phyloP scores from a whole-genome alignment of 2,888 invertebrate genomes.

The Eurytoma californica region DNA sequence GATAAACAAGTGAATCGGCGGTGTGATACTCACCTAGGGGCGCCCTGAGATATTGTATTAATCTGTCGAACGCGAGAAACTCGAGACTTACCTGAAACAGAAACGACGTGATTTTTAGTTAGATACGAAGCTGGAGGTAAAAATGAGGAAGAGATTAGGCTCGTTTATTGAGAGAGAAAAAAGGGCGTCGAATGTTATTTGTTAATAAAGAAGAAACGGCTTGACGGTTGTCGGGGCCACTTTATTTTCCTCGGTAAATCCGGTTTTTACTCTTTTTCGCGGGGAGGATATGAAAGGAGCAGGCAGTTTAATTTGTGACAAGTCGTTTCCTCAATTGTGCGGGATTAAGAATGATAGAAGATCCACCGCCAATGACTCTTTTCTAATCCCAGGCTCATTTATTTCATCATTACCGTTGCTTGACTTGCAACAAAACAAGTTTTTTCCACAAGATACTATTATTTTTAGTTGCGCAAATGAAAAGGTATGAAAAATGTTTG shows the following conservation, averaged over 20 bases:
- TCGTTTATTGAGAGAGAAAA: no score
- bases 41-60: no score
- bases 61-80: background rate
- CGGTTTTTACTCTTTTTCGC: conserved; percentile 2
- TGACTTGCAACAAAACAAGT: conserved; percentile 39
- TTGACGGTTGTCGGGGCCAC: background rate
- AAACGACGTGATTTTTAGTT: conserved; percentile 5
- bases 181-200: no score
- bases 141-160: no score
- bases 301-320: conserved; percentile 54
- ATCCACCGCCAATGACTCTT: conserved; percentile 59
- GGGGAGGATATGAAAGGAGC: background rate
- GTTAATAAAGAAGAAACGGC: background rate
- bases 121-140: background rate
- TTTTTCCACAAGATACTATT: background rate
- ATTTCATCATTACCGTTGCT: conserved; percentile 58
- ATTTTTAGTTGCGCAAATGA: no score
- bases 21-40: no score
- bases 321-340: conserved; percentile 56
- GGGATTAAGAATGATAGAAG: conserved; percentile 58
- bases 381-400: conserved; percentile 59
- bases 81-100: conserved; percentile 51
- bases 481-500: no score
- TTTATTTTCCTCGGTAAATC: conserved; percentile 13
- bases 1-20: conserved; percentile 14